phyloP scores from a whole-genome alignment of 2,888 invertebrate species.

The Altica lythri region DNA sequence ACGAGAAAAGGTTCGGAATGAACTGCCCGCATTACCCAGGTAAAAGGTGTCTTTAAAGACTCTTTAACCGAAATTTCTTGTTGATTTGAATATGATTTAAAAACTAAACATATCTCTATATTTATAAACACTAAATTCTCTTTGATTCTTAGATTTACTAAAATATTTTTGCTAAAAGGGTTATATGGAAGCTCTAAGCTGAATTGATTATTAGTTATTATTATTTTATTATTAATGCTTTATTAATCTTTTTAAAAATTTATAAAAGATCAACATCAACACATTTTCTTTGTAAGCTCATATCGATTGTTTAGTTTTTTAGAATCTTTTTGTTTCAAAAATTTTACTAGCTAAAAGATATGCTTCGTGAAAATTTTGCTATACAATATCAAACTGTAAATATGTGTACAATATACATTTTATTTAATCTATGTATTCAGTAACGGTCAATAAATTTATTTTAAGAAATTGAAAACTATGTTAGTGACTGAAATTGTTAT shows the following conservation, averaged over 20 bases:
- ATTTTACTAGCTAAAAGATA: conserved; percentile 33
- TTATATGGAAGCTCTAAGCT: conserved; percentile 45
- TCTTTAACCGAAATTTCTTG: too few species aligned
- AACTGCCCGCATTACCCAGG: too few species aligned
- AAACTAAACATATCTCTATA: conserved; percentile 15
- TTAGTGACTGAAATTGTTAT: too few species aligned
- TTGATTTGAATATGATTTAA: not conserved
- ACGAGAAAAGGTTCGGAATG: too few species aligned
- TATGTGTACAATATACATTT: too few species aligned
- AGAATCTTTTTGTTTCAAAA: conserved; percentile 23
- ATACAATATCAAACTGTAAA: conserved; percentile 11
- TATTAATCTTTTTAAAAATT: conserved; percentile 46
- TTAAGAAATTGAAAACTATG: too few species aligned
- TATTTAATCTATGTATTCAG: too few species aligned
- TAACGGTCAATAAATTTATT: too few species aligned
- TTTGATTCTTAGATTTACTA: conserved; percentile 24
- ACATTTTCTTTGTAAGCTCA: conserved; percentile 45
- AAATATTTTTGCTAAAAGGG: conserved; percentile 24
- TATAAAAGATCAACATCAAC: conserved; percentile 50
- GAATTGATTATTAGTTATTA: conserved; percentile 30
- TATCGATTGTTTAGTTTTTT: conserved; percentile 41
- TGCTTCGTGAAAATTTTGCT: conserved; percentile 27
- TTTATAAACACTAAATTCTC: too few species aligned
- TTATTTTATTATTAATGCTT: conserved; percentile 11
- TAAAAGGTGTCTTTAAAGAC: too few species aligned